Evolutionary conservation across 2,113 vertebrate genomes (phyloP).

Genomic region (Aphyosemion australe): DNA sequence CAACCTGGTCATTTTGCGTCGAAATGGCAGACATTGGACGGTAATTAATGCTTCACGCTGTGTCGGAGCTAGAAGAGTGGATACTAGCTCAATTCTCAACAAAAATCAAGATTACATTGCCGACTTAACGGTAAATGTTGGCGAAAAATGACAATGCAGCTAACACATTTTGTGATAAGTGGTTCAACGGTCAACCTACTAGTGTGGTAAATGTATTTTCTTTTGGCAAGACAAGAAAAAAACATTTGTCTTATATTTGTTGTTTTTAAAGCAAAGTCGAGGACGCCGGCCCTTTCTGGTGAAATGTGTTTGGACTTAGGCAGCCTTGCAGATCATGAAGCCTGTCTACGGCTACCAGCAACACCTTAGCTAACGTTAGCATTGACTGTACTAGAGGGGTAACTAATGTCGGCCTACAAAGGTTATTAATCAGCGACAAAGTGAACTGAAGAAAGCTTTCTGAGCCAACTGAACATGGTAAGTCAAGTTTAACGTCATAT

Average conservation of each 20-base stretch:
- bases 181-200: neutral
- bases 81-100: neutral
- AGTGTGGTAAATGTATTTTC: conserved; percentile 13
- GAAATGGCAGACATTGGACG: conserved; percentile 12
- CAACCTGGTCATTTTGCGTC: conserved; percentile 18
- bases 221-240: conserved; percentile 1
- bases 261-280: neutral
- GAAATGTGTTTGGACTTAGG: conserved; percentile 16
- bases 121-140: conserved; percentile 2
- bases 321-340: conserved; percentile 51
- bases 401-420: conserved; percentile 41
- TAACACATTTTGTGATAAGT: neutral
- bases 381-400: conserved; percentile 30
- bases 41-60: conserved; percentile 21
- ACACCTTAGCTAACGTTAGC: conserved; percentile 64
- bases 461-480: conserved; percentile 66
- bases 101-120: neutral
- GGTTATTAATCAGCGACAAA: conserved; percentile 43
- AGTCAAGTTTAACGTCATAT: conserved; percentile 19
- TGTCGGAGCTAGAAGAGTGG: neutral
- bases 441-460: conserved; percentile 24
- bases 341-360: conserved; percentile 42
- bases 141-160: conserved; percentile 14
- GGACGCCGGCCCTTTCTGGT: conserved; percentile 1
- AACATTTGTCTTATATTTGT: neutral